Conservation (phyloP, 2,888 invertebrate species). For the Hydropsyche betteni region DNA sequence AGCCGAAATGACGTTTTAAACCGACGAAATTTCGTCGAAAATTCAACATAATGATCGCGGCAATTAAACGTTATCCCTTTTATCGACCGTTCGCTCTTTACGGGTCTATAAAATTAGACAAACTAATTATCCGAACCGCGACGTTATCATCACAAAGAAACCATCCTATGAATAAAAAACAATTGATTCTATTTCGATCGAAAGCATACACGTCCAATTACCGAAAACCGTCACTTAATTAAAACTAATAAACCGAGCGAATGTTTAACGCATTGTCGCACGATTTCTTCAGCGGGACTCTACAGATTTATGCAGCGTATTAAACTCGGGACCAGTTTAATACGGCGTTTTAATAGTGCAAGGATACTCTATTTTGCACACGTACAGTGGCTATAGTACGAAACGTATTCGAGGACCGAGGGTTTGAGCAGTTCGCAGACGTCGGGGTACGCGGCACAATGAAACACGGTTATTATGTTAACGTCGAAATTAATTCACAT, state of each 20-base stretch:
- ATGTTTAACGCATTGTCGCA: no score
- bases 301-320: no score
- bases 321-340: no score
- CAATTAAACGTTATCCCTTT: conserved; percentile 17
- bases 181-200: no score
- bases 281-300: no score
- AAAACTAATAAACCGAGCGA: no score
- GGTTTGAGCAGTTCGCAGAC: not conserved
- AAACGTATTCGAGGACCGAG: not conserved
- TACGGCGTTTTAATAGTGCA: not conserved
- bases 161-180: no score
- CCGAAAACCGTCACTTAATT: no score
- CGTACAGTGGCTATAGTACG: not conserved
- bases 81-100: conserved; percentile 16
- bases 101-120: conserved; percentile 5
- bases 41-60: not conserved
- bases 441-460: conserved; percentile 8
- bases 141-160: no score
- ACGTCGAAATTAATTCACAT: conserved; percentile 32
- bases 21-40: no score
- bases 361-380: not conserved
- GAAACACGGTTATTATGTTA: conserved; percentile 32
- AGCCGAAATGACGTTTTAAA: no score
- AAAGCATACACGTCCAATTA: no score
- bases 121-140: not conserved